Base-by-base conservation (phyloP, 2,797 vertebrate genomes). In the Nannoperca obscura region DNA sequence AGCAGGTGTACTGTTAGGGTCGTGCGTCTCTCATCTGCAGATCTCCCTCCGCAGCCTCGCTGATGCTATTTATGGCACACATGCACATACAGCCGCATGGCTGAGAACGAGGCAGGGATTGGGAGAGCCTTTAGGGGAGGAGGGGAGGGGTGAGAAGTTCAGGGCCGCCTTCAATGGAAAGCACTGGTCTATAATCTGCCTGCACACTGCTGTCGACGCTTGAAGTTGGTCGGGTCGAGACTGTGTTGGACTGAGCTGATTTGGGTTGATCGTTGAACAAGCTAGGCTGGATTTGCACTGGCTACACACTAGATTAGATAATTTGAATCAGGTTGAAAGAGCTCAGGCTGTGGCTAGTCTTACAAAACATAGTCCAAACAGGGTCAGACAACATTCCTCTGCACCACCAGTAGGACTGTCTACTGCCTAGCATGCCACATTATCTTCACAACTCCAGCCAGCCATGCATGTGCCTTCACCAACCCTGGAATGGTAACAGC, bases 401-500 rank as follows among this genome's bases (percentile, higher is more conserved):
- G 88, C 85, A 88, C 75, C 83, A 90, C 85, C 88, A 90, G 90
- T 82, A 75, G 59, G 78, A 73, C 78, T 77, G 88, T 86, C 90
- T 82, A 69, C 78, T 76, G 83, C 78, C 80, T 81, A 83, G 84
- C 91, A 86, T 74, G 81, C 71, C 92, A 76, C 68, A 91, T 93
- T 92, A 92, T 88, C 88, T 84, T 93, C 87, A 91, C 86, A 89
- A 88, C 88, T 93, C 88, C 91, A 93, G 78, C 86, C 91, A 91
- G 81, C 85, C 92, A 81, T 93, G 91, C 86, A 60, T 80, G 84
- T 71, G 86, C 86, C 87, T 90, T 88, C 80, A 81, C 80, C 83
- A 72, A 44, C 55, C 66, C 78, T 68, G 78, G 76, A 88, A 91
- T 80, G 83, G 75, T 84, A 94, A 92, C 87, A 87, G 89, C 93